Percentiles rank a stretch among this genome's conserved stretches.
Evolutionary conservation across 2,888 invertebrate genomes (phyloP).

Genomic region (Cosmia trapezina): DNA sequence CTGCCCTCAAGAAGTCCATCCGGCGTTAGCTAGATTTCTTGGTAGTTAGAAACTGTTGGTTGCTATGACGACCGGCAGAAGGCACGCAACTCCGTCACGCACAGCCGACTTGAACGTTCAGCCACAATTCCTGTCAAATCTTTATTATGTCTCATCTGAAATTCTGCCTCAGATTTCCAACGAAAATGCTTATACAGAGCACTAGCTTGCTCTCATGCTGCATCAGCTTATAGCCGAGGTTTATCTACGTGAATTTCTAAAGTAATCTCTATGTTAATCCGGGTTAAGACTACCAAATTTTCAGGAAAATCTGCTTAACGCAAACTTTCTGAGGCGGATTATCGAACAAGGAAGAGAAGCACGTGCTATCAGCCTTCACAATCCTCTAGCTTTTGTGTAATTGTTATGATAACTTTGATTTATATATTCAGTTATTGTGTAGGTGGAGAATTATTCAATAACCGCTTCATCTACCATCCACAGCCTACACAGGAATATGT

Average conservation of each 20-base stretch:
- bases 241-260: slow-evolving; percentile 43
- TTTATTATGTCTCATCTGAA: slow-evolving; percentile 46
- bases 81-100: slow-evolving; percentile 80
- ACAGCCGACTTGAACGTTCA: slow-evolving; percentile 64
- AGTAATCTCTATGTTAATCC: slow-evolving; percentile 58
- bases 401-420: slow-evolving; percentile 32
- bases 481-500: neutral
- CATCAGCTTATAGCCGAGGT: slow-evolving; percentile 27
- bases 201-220: slow-evolving; percentile 21
- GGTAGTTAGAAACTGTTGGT: slow-evolving; percentile 75
- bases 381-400: slow-evolving; percentile 28
- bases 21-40: slow-evolving; percentile 60
- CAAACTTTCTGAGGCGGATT: slow-evolving; percentile 45
- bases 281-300: slow-evolving; percentile 45
- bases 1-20: slow-evolving; percentile 65
- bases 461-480: neutral
- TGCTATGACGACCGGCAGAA: slow-evolving; percentile 74
- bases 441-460: neutral
- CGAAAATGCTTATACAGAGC: slow-evolving; percentile 8
- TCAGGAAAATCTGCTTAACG: slow-evolving; percentile 42
- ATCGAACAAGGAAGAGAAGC: slow-evolving; percentile 23
- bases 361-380: slow-evolving; percentile 26
- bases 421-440: neutral
- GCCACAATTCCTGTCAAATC: slow-evolving; percentile 67
- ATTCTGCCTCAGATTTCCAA: slow-evolving; percentile 32